Evolutionary conservation across 2,113 vertebrate species (phyloP), one percentile per base, ranked within the genome.

Genomic region (Bagarius yarrelli): DNA sequence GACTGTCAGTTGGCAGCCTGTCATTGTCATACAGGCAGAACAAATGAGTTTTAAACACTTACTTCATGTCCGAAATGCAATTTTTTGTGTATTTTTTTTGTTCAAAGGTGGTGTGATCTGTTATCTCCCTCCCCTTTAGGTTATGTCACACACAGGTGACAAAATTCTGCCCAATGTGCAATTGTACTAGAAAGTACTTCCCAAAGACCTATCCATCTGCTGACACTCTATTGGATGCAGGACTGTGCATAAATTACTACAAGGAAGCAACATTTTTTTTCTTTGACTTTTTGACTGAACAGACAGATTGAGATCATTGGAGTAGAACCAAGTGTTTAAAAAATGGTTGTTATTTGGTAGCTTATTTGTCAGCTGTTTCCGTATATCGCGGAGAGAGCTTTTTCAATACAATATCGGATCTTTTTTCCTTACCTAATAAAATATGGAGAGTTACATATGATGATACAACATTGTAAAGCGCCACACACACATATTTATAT

Each of bases 121-220:
- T 19, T 50, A 83, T 52, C 50, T 82, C 5, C 69, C 84, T 40
- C 85, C 80, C 67, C 44, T 74, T 59, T 15, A 8, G 19, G 69
- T 81, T 9, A 30, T 57, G 70, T 82, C 74, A 66, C 57, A 78
- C 89, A 84, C 90, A 90, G 86, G 83, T 88, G 89, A 73, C 61
- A 71, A 47, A 47, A 6, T 79, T 11, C 14, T 76, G 69, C 34
- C 55, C 55, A 70, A 67, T 27, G 66, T 30, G n/a, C 71, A 70
- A 15, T 27, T 80, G 57, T 70, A 30, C 63, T 60, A 30, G 25
- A n/a, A 59, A 3, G 47, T 12, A 9, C 9, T 36, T 66, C 19
- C 52, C 23, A 57, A 50, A 55, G 27, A 27, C 4, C 15, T 53
- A 52, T 52, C 21, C 36, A 18, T 34, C 34, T 56, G 57, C 40